Evolutionary conservation across 2,797 vertebrate genomes (phyloP).

Genomic region (Hozukius guyotensis): DNA sequence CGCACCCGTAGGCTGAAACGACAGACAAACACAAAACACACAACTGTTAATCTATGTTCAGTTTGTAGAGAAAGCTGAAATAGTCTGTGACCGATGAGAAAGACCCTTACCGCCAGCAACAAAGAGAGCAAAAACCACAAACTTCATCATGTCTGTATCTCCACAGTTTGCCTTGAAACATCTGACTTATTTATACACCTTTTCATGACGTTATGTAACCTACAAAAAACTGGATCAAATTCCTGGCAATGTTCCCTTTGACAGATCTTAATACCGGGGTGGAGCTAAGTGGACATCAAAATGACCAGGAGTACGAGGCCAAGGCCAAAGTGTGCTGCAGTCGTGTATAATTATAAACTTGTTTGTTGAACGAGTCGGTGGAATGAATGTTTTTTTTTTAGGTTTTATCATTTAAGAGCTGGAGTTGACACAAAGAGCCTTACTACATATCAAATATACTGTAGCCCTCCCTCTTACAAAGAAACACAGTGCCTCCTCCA

Average conservation of each 20-base stretch:
- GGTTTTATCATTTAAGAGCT: background rate
- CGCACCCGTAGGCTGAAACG: slow-evolving; percentile 81
- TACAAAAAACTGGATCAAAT: slow-evolving; percentile 5
- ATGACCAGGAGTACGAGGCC: background rate
- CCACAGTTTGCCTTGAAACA: background rate
- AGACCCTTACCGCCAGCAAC: slow-evolving; percentile 76
- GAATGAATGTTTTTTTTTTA: background rate
- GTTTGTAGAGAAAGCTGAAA: background rate
- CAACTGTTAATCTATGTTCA: background rate
- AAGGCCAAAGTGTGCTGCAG: slow-evolving; percentile 17
- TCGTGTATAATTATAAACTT: background rate
- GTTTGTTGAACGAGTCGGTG: slow-evolving; percentile 8
- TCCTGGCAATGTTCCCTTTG: slow-evolving; percentile 31
- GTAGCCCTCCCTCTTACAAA: background rate
- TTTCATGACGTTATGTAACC: slow-evolving; percentile 42
- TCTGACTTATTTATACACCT: slow-evolving; percentile 54
- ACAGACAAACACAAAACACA: background rate
- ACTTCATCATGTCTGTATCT: slow-evolving; percentile 77
- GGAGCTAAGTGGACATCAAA: slow-evolving; percentile 29
- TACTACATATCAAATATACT: background rate
- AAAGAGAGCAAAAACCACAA: slow-evolving; percentile 79
- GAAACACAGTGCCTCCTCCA: background rate
- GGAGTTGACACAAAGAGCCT: background rate
- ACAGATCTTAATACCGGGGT: slow-evolving; percentile 29
- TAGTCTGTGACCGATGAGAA: background rate